Percentiles rank a stretch among this genome's conserved stretches.
Conservation (phyloP, 2,888 invertebrate genomes). For the Acleris holmiana region DNA sequence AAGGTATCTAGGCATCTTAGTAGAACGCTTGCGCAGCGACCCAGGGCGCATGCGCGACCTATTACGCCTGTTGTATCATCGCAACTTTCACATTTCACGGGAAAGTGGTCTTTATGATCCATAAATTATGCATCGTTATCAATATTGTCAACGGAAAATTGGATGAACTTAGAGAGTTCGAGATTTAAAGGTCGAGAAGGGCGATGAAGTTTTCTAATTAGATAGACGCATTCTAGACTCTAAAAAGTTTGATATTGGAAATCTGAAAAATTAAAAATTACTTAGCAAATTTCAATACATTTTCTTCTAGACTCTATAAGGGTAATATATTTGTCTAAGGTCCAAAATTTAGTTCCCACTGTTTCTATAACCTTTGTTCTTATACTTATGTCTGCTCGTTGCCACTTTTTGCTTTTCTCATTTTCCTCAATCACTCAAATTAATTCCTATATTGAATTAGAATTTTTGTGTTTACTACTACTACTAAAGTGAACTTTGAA, state of each 20-base stretch:
- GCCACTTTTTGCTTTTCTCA: too few relatives aligned
- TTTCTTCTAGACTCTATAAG: too few relatives aligned
- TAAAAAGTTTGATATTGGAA: neutral
- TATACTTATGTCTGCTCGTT: too few relatives aligned
- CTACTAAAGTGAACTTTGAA: too few relatives aligned
- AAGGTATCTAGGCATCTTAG: conserved; percentile 32
- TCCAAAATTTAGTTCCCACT: too few relatives aligned
- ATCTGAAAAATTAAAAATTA: neutral
- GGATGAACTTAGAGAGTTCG: conserved; percentile 1
- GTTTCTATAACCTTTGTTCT: too few relatives aligned
- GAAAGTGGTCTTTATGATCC: conserved; percentile 50
- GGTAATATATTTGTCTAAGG: too few relatives aligned
- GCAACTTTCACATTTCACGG: conserved; percentile 62
- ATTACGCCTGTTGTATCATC: conserved; percentile 72
- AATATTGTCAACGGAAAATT: conserved; percentile 10
- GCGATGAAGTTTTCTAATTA: neutral
- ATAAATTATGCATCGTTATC: conserved; percentile 22
- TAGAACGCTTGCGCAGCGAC: conserved; percentile 23
- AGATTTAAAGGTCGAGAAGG: neutral
- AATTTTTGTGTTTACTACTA: too few relatives aligned
- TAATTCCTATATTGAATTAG: too few relatives aligned
- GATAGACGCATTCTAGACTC: neutral
- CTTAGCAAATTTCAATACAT: too few relatives aligned
- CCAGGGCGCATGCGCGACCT: conserved; percentile 58
- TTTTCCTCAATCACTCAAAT: too few relatives aligned